Evolutionary conservation across 2,797 vertebrate species (phyloP), one percentile per base, ranked within the genome.

Genomic region (Xyrichtys novacula): DNA sequence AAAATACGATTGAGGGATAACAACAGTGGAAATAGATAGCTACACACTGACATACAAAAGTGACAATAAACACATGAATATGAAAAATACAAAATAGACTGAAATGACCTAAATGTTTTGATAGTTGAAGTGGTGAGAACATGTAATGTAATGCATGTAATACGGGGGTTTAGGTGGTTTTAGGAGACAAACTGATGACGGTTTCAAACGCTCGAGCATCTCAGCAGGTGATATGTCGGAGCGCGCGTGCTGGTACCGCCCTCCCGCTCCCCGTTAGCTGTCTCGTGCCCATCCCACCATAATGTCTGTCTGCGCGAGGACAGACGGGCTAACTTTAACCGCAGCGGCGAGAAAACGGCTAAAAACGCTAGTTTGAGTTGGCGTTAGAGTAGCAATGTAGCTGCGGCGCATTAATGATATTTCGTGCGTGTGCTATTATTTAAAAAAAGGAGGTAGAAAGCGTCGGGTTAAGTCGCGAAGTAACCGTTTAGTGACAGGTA

Each of bases 241-340:
- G 50, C 12, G 19, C 7, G 3, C 25, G 17, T 20, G 48, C 34
- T 73, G 50, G 83, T 23, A 36, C 86, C 85, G 85, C 85, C 88
- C 84, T 82, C 78, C 65, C 11, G 65, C 59, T 23, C 64, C 0
- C 43, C 11, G 19, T 26, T 20, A 15, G 47, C 83, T 19, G 22
- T 1, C 11, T 2, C 15, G 43, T 12, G 78, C 82, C 85, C 81
- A 63, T 81, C 86, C 88, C 81, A 85, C 84, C 76, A 81, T 66
- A 67, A 89, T 89, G 88, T 87, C 87, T 89, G 88, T 87, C 86
- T 71, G 80, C 2, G 2, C 32, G 44, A 44, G 36, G 38, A 6
- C 39, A 40, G 57, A 65, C 22, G 59, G 68, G 76, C 75, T 80
- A 84, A 73, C 20, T 81, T 53, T 65, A 17, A 61, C 63, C 25